A percentile compares a stretch with the other conserved stretches of the same genome.
phyloP scores from a whole-genome alignment of 2,797 vertebrate genomes.

The Danio aesculapii region DNA sequence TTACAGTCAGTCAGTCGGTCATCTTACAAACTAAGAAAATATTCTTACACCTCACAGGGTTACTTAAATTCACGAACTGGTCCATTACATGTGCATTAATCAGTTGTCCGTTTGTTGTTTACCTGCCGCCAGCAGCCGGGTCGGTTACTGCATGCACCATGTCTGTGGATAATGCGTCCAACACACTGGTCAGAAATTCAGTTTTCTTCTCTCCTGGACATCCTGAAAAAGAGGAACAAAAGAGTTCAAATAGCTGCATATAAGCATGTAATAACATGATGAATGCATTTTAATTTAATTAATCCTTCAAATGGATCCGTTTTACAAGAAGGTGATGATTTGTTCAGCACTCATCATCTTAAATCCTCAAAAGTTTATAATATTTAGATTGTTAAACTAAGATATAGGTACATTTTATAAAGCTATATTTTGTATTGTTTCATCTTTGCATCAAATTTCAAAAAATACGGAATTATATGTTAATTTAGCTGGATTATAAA shows the following conservation, averaged over 20 bases:
- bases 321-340: too few relatives aligned
- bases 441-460: too few relatives aligned
- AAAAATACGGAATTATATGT: too few relatives aligned
- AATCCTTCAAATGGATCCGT: too few relatives aligned
- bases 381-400: too few relatives aligned
- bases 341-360: too few relatives aligned
- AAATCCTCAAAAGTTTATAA: too few relatives aligned
- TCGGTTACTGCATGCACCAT: conserved; percentile 97
- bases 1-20: background rate
- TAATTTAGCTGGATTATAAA: too few relatives aligned
- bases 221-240: conserved; percentile 75
- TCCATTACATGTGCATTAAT: background rate
- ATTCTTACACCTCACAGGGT: background rate
- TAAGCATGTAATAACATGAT: background rate
- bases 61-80: background rate
- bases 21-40: background rate
- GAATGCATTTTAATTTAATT: too few relatives aligned
- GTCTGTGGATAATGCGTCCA: conserved; percentile 94
- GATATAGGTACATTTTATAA: too few relatives aligned
- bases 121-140: conserved; percentile 90
- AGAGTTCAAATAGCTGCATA: background rate
- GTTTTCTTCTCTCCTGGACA: conserved; percentile 95
- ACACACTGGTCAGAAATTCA: conserved; percentile 94
- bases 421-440: too few relatives aligned
- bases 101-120: conserved; percentile 47